Conservation (phyloP, 1,140 invertebrate genomes). For the Paramacrobiotus metropolitanus region DNA sequence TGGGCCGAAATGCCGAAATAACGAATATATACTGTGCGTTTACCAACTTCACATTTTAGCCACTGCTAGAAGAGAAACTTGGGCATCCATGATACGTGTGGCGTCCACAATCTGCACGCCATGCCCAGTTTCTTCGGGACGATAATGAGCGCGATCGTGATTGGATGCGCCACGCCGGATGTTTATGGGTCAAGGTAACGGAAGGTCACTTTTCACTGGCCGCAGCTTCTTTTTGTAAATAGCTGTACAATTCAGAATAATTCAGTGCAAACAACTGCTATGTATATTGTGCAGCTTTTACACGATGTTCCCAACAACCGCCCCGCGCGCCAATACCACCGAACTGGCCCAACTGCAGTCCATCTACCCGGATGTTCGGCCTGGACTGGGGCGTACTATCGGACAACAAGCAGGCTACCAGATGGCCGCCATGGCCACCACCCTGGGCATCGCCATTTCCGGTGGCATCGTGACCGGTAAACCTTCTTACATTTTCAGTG, state of each 20-base stretch:
- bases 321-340: too few relatives aligned
- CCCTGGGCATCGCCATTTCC: slow-evolving; percentile 39
- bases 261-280: too few relatives aligned
- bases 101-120: slow-evolving; percentile 82
- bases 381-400: slow-evolving; percentile 35
- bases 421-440: slow-evolving; percentile 41
- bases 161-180: slow-evolving; percentile 37
- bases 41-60: too few relatives aligned
- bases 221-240: too few relatives aligned
- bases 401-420: slow-evolving; percentile 50
- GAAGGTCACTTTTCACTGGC: too few relatives aligned
- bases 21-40: too few relatives aligned
- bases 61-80: slow-evolving; percentile 38
- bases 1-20: too few relatives aligned
- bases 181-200: slow-evolving; percentile 25
- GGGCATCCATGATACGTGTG: slow-evolving; percentile 69
- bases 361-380: slow-evolving; percentile 15
- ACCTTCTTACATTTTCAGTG: too few relatives aligned
- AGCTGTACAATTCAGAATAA: too few relatives aligned
- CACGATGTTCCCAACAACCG: too few relatives aligned
- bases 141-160: slow-evolving; percentile 46
- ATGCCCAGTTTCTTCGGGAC: slow-evolving; percentile 72
- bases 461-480: slow-evolving; percentile 61
- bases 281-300: too few relatives aligned
- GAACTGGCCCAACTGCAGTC: slow-evolving; percentile 15